phyloP scores from a whole-genome alignment of 2,113 vertebrate species.

The Tyto alba region DNA sequence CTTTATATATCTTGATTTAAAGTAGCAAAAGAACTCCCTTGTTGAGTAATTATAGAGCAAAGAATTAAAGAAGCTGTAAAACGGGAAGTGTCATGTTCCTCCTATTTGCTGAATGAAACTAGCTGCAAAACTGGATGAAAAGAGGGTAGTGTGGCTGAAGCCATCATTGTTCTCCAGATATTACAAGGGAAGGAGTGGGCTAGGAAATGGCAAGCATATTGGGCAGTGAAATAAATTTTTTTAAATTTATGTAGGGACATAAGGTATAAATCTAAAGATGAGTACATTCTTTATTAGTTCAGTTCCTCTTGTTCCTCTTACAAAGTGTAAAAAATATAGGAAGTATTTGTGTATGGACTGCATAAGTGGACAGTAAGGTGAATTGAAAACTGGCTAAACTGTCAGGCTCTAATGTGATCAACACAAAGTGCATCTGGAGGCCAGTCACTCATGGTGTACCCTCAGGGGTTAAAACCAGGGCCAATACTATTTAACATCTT shows the following conservation, averaged over 20 bases:
- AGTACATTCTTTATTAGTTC: neutral
- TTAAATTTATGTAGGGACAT: neutral
- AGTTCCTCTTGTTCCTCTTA: neutral
- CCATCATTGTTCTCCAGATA: neutral
- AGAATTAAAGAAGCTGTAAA: neutral
- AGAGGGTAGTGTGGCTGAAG: neutral
- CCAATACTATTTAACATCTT: neutral
- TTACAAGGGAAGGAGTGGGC: rapidly evolving
- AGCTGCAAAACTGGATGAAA: neutral
- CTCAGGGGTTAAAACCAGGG: neutral
- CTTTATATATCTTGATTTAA: neutral
- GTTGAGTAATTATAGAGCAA: neutral
- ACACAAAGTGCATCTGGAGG: neutral
- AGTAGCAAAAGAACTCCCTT: neutral
- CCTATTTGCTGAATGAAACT: neutral
- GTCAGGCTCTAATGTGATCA: neutral
- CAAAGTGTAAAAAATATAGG: neutral
- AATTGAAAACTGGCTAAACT: neutral
- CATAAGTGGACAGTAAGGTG: neutral
- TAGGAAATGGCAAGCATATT: neutral
- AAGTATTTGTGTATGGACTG: neutral
- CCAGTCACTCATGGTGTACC: neutral
- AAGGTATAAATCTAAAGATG: neutral
- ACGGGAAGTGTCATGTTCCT: neutral
- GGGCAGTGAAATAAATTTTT: neutral